Percentiles rank a stretch among this genome's conserved stretches.
These are phyloP conservation scores for Apogon talboti DNA, from an alignment of 2,797 vertebrate genomes.

Conservation along the genomic window DNA sequence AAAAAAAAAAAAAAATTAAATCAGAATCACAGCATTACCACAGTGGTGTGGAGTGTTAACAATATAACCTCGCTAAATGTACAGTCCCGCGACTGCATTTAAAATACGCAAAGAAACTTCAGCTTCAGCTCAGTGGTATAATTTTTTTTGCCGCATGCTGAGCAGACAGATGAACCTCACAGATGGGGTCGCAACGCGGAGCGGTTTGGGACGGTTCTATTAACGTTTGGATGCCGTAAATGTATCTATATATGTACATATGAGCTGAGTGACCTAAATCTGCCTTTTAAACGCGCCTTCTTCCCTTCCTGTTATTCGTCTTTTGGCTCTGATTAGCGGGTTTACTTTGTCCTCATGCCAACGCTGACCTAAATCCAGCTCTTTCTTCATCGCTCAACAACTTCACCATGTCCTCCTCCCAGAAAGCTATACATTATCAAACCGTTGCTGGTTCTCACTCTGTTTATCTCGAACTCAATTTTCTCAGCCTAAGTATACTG, in stretches of 20 bases:
- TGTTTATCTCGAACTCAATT: slow-evolving; percentile 5
- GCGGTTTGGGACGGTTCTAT: slow-evolving; percentile 6
- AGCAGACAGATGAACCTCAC: neutral
- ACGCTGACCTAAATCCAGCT: slow-evolving; percentile 32
- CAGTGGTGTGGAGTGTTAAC: too few relatives aligned
- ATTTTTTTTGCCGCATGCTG: too few relatives aligned
- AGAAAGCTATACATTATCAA: slow-evolving; percentile 23
- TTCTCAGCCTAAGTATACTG: slow-evolving; percentile 13
- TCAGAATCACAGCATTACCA: too few relatives aligned
- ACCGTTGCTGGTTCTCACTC: slow-evolving; percentile 23
- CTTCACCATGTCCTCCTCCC: slow-evolving; percentile 9
- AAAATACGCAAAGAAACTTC: too few relatives aligned
- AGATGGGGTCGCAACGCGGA: neutral
- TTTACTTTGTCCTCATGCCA: slow-evolving; percentile 63
- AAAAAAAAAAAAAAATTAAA: too few relatives aligned
- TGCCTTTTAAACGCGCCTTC: slow-evolving; percentile 20
- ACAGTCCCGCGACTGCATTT: too few relatives aligned
- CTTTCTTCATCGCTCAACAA: slow-evolving; percentile 46
- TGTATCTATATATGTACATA: slow-evolving; percentile 27
- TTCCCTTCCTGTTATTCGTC: slow-evolving; percentile 54
- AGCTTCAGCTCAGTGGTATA: too few relatives aligned
- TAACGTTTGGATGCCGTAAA: slow-evolving; percentile 6
- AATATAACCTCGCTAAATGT: too few relatives aligned
- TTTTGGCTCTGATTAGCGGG: slow-evolving; percentile 39
- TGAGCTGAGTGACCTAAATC: slow-evolving; percentile 8